phyloP scores from a whole-genome alignment of 2,113 vertebrate genomes.

The Vireo altiloquus region DNA sequence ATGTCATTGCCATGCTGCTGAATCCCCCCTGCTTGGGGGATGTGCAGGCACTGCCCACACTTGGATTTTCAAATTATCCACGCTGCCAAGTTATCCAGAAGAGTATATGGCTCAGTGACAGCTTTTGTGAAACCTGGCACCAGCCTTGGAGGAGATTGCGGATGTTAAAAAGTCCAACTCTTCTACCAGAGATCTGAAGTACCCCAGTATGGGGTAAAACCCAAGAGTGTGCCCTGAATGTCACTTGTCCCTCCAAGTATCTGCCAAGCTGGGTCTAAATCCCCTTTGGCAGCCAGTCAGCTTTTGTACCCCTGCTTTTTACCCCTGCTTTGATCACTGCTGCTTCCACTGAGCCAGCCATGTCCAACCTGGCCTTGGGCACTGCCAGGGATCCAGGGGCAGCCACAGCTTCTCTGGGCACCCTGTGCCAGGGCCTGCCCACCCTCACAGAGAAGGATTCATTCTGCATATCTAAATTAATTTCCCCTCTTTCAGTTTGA shows the following conservation, averaged over 20 bases:
- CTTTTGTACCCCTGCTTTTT: neutral
- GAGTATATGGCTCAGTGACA: neutral
- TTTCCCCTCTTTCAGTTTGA: neutral
- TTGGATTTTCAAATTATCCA: neutral
- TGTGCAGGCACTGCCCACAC: neutral
- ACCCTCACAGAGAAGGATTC: neutral
- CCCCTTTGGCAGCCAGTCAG: neutral
- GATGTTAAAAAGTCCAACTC: neutral
- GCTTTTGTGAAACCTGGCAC: neutral
- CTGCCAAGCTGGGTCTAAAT: neutral
- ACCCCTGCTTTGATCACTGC: neutral
- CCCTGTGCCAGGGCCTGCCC: neutral
- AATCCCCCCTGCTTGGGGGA: no score
- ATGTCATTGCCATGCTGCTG: accelerated
- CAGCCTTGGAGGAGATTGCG: neutral
- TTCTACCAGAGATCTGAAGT: neutral
- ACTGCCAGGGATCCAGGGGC: neutral
- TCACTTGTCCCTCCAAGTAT: neutral
- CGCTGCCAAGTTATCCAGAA: neutral
- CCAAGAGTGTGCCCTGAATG: neutral
- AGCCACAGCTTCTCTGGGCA: neutral
- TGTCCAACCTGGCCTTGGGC: accelerated
- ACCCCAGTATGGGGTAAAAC: neutral
- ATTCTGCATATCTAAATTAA: neutral
- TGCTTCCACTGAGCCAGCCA: neutral